Conservation (phyloP, 2,888 invertebrate species). For the Thelaira solivaga region DNA sequence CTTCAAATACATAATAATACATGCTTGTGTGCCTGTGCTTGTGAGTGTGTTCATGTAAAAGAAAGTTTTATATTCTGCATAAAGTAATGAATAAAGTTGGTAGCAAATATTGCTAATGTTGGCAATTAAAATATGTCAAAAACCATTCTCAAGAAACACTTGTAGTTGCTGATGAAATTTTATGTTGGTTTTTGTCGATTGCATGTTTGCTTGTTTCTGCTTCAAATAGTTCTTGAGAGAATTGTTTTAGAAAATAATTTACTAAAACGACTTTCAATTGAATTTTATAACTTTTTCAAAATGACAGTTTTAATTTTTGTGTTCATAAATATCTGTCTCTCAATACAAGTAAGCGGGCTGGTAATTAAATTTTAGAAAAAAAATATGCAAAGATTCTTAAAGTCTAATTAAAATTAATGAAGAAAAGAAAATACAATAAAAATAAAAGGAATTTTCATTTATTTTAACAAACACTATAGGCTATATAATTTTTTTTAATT, state of each 20-base stretch:
- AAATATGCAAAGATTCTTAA: background rate
- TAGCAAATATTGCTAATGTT: constrained; percentile 59
- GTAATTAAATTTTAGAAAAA: constrained; percentile 30
- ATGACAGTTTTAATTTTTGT: background rate
- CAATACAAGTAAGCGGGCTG: constrained; percentile 1
- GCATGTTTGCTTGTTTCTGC: constrained; percentile 19
- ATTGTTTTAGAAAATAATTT: constrained; percentile 50
- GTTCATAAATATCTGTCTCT: background rate
- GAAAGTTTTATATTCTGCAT: constrained; percentile 29
- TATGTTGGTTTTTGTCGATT: constrained; percentile 18
- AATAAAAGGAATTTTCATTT: background rate
- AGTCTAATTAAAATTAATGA: constrained; percentile 20
- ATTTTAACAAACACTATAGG: background rate
- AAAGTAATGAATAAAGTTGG: constrained; percentile 55
- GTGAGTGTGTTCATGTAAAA: background rate
- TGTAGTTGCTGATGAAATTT: constrained; percentile 30
- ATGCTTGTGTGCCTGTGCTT: background rate
- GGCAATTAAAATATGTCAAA: constrained; percentile 62
- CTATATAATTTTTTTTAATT: too few species aligned
- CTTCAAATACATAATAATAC: too few species aligned
- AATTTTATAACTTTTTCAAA: constrained; percentile 39
- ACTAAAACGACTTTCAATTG: constrained; percentile 40
- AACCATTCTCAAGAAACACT: constrained; percentile 57
- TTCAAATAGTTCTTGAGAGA: constrained; percentile 44
- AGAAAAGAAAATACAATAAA: background rate